These are phyloP conservation scores for Macquaria ambigua DNA, from an alignment of 2,113 vertebrate species.

Conservation along the genomic window DNA sequence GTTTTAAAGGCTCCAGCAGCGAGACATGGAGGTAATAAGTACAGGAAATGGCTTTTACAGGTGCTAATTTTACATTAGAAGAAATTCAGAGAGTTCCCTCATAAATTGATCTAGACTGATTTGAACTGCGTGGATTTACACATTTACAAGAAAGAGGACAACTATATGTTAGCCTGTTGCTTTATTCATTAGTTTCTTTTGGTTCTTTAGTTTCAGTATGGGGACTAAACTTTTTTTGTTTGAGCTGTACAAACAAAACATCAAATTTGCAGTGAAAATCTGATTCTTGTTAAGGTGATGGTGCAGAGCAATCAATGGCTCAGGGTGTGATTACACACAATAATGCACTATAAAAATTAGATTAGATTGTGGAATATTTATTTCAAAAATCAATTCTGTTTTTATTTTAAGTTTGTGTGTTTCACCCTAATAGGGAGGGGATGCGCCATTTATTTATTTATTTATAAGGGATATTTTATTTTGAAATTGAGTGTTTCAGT, in stretches of 20 bases:
- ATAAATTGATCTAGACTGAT: neutral
- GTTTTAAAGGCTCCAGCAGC: constrained; percentile 55
- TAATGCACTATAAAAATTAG: neutral
- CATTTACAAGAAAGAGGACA: neutral
- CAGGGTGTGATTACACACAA: neutral
- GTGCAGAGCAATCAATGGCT: neutral
- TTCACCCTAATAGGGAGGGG: neutral
- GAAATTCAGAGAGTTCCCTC: neutral
- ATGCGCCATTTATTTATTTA: neutral
- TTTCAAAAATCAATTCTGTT: neutral
- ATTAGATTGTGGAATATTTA: neutral
- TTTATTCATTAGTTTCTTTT: neutral
- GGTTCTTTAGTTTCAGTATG: neutral
- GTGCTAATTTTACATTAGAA: neutral
- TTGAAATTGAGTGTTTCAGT: neutral
- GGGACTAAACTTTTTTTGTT: neutral
- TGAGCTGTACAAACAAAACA: neutral
- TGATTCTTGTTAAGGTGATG: neutral
- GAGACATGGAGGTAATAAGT: constrained; percentile 26
- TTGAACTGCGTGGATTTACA: neutral
- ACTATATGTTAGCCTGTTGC: neutral
- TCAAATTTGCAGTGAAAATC: neutral
- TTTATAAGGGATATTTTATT: neutral
- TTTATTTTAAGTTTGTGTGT: neutral
- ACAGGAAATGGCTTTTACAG: constrained; percentile 47